Base-by-base conservation (phyloP, 1,140 invertebrate species). In the Piezodorus guildinii region DNA sequence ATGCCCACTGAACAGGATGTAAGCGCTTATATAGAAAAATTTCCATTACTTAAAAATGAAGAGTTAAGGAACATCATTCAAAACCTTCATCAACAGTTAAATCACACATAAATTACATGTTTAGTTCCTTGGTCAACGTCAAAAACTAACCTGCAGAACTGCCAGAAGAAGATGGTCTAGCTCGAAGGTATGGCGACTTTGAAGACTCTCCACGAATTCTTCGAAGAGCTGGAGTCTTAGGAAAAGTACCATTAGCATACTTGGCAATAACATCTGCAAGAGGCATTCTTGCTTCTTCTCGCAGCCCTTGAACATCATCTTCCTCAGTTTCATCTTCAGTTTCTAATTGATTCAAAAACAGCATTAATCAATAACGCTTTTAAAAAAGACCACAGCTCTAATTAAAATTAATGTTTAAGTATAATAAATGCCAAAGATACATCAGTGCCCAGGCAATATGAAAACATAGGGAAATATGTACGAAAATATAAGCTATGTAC, bases 251-350 rank as follows among this genome's bases (percentile, higher is more conserved):
- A 25, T 30, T 66, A 27, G 62, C 58, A 56, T 87, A 88, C 68
- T 83, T 83, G 17, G 83, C 80, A 66, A 89, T 81, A 4, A 90
- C 77, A 71, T 87, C 78, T 65, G 88, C 85, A 51, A 95, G 74
- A 25, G 91, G 91, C 81, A 94, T 90, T 52, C 79, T 76, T 16
- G 91, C 91, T 73, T 95, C 91, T 76, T 88, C 82, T 70, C 83
- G 82, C 46, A 94, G 75, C 73, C 85, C 80, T 65, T 79, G 78
- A 19, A 90, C 80, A 76, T 85, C 85, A 70, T 88, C 86, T 19
- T 74, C 71, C 27, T 73, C 73, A 51, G 72, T 71, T 34, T 74
- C 71, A 65, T 76, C 72, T 27, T 65, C 73, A 8, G 49, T 56
- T 60, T 60, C 62, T 49, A 43, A 10, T 19, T 3, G 16, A 25